These are phyloP conservation scores for Corvus moneduloides DNA, from an alignment of 2,113 vertebrate species.

Conservation along the genomic window DNA sequence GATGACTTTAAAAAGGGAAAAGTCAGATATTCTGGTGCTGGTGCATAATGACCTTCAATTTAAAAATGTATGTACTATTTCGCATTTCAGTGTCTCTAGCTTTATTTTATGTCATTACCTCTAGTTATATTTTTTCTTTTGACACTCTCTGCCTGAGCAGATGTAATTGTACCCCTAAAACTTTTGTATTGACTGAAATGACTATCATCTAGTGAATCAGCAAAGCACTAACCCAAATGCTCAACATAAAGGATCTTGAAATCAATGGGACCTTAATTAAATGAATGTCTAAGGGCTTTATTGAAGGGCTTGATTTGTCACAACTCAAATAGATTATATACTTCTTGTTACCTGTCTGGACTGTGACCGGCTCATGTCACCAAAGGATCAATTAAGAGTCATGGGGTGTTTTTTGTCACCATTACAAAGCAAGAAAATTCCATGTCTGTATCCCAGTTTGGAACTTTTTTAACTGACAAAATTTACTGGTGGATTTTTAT, in stretches of 20 bases:
- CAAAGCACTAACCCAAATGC: not conserved
- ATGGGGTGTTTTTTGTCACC: not conserved
- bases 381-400: not conserved
- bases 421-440: not conserved
- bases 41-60: not conserved
- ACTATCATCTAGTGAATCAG: not conserved
- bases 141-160: not conserved
- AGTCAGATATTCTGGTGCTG: not conserved
- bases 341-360: not conserved
- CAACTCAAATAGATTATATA: not conserved
- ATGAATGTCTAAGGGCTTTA: not conserved
- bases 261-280: not conserved
- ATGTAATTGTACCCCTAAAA: not conserved
- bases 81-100: not conserved
- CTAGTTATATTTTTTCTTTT: not conserved
- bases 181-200: not conserved
- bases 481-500: not conserved
- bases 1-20: not conserved
- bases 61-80: not conserved
- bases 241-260: not conserved
- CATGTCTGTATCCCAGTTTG: not conserved
- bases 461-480: not conserved
- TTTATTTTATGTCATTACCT: not conserved
- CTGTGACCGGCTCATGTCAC: not conserved
- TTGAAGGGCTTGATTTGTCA: not conserved